These are phyloP conservation scores for Drosophila cognata DNA, from an alignment of 2,888 invertebrate genomes.

Conservation along the genomic window DNA sequence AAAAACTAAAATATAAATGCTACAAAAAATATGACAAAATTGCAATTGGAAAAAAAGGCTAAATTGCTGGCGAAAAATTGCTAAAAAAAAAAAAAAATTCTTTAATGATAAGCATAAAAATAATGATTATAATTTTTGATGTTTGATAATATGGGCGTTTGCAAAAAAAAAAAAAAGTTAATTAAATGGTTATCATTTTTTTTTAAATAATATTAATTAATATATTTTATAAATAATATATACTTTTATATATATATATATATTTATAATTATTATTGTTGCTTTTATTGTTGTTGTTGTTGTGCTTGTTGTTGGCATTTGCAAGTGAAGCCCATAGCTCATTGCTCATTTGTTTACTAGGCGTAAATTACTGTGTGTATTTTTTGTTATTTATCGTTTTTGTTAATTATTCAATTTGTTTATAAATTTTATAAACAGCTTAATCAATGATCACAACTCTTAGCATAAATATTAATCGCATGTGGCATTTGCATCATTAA, in stretches of 20 bases:
- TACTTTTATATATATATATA: slow-evolving; percentile 26
- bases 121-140: slow-evolving; percentile 15
- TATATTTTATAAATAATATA: slow-evolving; percentile 14
- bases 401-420: slow-evolving; percentile 50
- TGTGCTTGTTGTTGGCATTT: slow-evolving; percentile 25
- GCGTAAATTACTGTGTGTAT: slow-evolving; percentile 22
- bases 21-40: slow-evolving; percentile 67
- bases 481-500: slow-evolving; percentile 69
- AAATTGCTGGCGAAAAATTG: slow-evolving; percentile 67
- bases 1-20: slow-evolving; percentile 70
- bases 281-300: slow-evolving; percentile 31
- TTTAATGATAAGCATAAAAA: slow-evolving; percentile 1
- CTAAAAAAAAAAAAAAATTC: slow-evolving; percentile 48
- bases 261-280: slow-evolving; percentile 27
- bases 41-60: slow-evolving; percentile 54
- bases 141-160: slow-evolving; percentile 12
- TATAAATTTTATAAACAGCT: slow-evolving; percentile 79
- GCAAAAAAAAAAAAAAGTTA: slow-evolving; percentile 9
- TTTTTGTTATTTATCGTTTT: slow-evolving; percentile 14
- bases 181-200: slow-evolving; percentile 24
- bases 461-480: slow-evolving; percentile 81
- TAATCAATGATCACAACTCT: slow-evolving; percentile 86
- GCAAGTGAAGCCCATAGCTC: slow-evolving; percentile 10
- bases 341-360: slow-evolving; percentile 20
- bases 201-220: slow-evolving; percentile 35